phyloP scores from a whole-genome alignment of 1,140 invertebrate species.

The Drosophila bifasciata region DNA sequence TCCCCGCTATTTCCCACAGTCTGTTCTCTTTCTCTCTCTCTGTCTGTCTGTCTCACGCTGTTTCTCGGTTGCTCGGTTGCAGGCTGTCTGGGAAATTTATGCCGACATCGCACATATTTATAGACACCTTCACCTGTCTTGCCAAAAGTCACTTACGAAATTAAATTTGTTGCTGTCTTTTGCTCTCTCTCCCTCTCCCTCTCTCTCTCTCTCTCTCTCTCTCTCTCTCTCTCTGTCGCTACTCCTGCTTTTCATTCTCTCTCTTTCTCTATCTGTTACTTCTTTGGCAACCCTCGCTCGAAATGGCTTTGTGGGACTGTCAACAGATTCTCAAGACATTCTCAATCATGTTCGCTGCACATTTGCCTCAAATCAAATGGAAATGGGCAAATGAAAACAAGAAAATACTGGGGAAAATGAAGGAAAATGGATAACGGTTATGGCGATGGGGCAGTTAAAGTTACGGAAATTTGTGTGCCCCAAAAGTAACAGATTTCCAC shows the following conservation, averaged over 20 bases:
- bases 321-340: conserved; percentile 29
- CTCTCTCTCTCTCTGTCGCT: too few species aligned
- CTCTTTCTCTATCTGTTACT: conserved; percentile 8
- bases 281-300: conserved; percentile 7
- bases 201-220: conserved; percentile 4
- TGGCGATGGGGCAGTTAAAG: conserved; percentile 8
- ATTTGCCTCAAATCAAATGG: conserved; percentile 7
- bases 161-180: conserved; percentile 62
- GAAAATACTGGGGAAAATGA: neutral
- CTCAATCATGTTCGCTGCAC: conserved; percentile 31
- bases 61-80: neutral
- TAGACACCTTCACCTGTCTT: conserved; percentile 76
- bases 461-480: neutral
- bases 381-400: too few species aligned
- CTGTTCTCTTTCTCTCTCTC: neutral
- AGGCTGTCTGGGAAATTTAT: conserved; percentile 55
- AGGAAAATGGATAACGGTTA: conserved; percentile 23
- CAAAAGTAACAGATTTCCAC: neutral
- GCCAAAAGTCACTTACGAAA: conserved; percentile 76
- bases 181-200: neutral
- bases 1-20: neutral
- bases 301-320: conserved; percentile 27
- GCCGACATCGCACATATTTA: conserved; percentile 72
- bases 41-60: neutral
- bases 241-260: neutral